These are phyloP conservation scores for Agrochola circellaris DNA, from an alignment of 2,888 invertebrate species.

Conservation along the genomic window DNA sequence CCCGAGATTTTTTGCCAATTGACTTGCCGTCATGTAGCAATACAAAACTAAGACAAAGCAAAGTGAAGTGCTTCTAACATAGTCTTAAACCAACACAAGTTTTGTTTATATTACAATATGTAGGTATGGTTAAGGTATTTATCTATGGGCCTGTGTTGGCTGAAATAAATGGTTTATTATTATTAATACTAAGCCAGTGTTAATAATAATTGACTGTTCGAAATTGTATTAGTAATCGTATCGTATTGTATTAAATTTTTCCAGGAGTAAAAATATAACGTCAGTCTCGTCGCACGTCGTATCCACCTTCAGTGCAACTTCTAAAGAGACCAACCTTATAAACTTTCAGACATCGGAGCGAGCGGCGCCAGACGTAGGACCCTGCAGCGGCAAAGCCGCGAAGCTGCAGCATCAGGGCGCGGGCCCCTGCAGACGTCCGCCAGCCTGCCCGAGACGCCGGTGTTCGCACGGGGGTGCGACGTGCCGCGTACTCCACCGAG, in stretches of 20 bases:
- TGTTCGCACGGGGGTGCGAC: conserved; percentile 96
- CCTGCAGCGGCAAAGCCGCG: conserved; percentile 87
- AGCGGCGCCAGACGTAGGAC: conserved; percentile 89
- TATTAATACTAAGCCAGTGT: neutral
- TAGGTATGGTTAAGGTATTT: no score
- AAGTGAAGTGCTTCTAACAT: no score
- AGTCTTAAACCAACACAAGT: no score
- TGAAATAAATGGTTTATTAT: no score
- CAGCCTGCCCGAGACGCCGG: conserved; percentile 96
- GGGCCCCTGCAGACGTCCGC: conserved; percentile 95
- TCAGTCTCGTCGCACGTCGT: no score
- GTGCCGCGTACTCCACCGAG: conserved; percentile 95
- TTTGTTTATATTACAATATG: no score
- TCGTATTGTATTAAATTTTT: no score
- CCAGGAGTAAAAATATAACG: neutral
- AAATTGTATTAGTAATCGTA: neutral
- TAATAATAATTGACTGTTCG: neutral
- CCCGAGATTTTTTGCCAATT: neutral
- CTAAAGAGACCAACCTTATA: neutral
- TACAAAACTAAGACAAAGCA: no score
- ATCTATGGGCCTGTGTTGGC: no score
- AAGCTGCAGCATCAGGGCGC: conserved; percentile 84
- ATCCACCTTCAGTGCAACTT: neutral
- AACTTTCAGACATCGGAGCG: conserved; percentile 84
- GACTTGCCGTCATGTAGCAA: neutral